phyloP scores from a whole-genome alignment of 2,113 vertebrate genomes.

The Stigmatopora nigra region DNA sequence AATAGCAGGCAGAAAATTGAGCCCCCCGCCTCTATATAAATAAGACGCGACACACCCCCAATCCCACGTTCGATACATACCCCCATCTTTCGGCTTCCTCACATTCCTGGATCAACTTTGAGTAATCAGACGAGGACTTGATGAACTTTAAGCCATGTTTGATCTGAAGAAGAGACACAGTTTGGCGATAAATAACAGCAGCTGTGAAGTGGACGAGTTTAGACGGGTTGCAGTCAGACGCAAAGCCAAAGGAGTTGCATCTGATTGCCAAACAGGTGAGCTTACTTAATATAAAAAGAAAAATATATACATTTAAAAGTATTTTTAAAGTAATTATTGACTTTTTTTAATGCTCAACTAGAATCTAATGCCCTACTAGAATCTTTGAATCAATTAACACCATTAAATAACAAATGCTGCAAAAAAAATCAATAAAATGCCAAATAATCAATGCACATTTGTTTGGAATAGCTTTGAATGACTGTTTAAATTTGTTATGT shows the following conservation, averaged over 20 bases:
- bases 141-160: constrained; percentile 43
- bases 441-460: not conserved
- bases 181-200: constrained; percentile 31
- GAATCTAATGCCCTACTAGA: no score
- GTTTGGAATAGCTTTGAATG: not conserved
- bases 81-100: not conserved
- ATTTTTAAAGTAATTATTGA: no score
- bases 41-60: not conserved
- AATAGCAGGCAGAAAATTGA: not conserved
- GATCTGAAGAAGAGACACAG: constrained; percentile 57
- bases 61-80: not conserved
- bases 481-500: not conserved
- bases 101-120: not conserved
- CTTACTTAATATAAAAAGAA: not conserved
- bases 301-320: no score
- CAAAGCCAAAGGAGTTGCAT: constrained; percentile 26
- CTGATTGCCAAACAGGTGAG: constrained; percentile 39
- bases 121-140: not conserved
- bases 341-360: not conserved
- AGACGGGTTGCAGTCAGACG: constrained; percentile 48
- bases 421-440: not conserved
- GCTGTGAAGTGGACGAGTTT: constrained; percentile 48
- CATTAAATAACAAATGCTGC: not conserved
- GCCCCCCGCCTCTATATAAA: not conserved
- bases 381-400: not conserved